A percentile compares a stretch with the other conserved stretches of the same genome.
These are phyloP conservation scores for Epinotia ramella DNA, from an alignment of 2,888 invertebrate species.

Conservation along the genomic window DNA sequence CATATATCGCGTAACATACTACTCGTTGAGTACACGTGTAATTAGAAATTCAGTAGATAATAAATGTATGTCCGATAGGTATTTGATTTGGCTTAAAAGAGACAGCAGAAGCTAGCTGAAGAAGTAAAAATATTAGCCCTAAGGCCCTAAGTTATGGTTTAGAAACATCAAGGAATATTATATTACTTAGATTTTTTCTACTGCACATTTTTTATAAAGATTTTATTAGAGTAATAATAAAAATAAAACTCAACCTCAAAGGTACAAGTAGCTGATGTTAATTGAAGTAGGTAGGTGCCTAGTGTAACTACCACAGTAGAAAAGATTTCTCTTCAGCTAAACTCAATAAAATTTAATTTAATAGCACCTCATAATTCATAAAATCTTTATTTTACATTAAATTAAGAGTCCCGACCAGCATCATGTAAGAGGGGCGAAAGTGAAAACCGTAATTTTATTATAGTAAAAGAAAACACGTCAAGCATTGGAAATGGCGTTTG, in stretches of 20 bases:
- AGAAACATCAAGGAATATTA: too few species aligned
- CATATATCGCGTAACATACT: too few species aligned
- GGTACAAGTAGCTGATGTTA: neutral
- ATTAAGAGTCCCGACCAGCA: conserved; percentile 34
- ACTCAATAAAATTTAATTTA: neutral
- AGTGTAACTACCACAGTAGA: neutral
- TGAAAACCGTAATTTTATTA: conserved; percentile 57
- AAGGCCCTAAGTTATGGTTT: too few species aligned
- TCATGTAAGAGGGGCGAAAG: conserved; percentile 55
- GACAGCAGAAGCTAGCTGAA: too few species aligned
- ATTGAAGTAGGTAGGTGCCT: neutral
- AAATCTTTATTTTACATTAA: neutral
- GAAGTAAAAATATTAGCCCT: too few species aligned
- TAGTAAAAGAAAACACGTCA: conserved; percentile 53
- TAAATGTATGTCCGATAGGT: too few species aligned
- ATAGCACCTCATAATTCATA: conserved; percentile 15
- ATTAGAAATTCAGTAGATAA: too few species aligned
- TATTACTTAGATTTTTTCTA: too few species aligned
- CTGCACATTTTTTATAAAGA: too few species aligned
- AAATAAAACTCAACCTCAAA: neutral
- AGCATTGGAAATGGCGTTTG: conserved; percentile 58
- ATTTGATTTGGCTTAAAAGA: too few species aligned
- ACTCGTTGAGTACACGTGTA: too few species aligned
- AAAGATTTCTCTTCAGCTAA: conserved; percentile 10
- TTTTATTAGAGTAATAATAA: too few species aligned